Evolutionary conservation across 2,888 invertebrate genomes (phyloP).

Genomic region (Melipona bicolor): DNA sequence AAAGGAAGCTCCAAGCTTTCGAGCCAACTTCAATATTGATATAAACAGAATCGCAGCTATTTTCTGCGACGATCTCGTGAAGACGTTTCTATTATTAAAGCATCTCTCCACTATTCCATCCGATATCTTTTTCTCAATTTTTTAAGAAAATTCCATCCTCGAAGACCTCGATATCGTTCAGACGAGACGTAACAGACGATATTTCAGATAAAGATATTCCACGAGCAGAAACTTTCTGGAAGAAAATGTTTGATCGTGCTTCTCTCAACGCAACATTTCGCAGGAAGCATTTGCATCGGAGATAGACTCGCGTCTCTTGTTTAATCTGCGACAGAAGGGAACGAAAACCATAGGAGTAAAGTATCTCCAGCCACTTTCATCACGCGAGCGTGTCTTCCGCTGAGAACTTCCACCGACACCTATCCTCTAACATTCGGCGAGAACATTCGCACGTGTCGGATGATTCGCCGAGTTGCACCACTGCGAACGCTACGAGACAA

Average conservation of each 20-base stretch:
- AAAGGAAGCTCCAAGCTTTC: constrained; percentile 8
- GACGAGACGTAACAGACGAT: background rate
- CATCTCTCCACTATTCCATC: background rate
- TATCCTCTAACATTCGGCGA: no score
- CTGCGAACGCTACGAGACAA: constrained; percentile 7
- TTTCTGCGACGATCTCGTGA: background rate
- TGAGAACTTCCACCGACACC: constrained; percentile 18
- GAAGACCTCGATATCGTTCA: background rate
- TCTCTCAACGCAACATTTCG: no score
- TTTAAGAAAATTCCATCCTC: background rate
- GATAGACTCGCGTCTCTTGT: background rate
- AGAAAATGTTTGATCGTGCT: background rate
- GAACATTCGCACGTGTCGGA: constrained; percentile 3
- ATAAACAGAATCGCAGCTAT: background rate
- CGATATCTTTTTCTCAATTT: background rate
- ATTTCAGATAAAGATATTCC: background rate
- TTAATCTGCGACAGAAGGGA: background rate
- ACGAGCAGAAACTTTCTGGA: background rate
- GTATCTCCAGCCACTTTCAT: constrained; percentile 6
- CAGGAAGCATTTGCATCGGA: background rate
- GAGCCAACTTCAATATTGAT: constrained; percentile 20
- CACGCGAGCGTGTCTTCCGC: background rate
- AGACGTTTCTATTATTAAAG: constrained; percentile 9
- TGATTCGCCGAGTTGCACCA: background rate
- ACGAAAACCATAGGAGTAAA: background rate